Evolutionary conservation across 2,113 vertebrate species (phyloP).

Genomic region (Promerops cafer): DNA sequence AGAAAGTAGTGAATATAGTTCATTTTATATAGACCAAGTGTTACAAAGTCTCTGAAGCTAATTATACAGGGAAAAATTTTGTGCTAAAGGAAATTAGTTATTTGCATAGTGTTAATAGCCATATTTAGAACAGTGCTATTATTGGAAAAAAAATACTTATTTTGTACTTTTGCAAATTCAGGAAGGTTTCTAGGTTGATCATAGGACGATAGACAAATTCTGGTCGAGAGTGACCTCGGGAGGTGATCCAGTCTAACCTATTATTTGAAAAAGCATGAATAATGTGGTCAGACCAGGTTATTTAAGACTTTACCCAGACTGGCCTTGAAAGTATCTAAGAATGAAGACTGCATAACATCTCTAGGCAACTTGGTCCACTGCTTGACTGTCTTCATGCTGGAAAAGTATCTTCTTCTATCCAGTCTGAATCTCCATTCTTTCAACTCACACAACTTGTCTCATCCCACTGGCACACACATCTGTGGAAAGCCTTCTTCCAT

Average conservation of each 20-base stretch:
- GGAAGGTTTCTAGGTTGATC: background rate
- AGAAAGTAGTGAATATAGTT: background rate
- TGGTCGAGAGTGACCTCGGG: background rate
- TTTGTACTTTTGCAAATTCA: background rate
- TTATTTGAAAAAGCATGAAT: background rate
- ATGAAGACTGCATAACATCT: background rate
- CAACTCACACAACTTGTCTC: rapidly evolving
- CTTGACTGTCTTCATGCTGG: background rate
- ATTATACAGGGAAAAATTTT: background rate
- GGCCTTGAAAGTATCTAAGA: background rate
- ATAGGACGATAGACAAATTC: background rate
- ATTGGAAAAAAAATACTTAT: background rate
- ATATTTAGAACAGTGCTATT: background rate
- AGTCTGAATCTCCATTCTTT: background rate
- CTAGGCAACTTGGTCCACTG: background rate
- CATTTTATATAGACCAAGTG: background rate
- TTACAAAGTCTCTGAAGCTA: background rate
- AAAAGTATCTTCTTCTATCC: background rate
- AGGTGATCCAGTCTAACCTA: background rate
- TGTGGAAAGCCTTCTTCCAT: background rate
- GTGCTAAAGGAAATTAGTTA: background rate
- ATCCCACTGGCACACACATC: background rate
- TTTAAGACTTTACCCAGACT: background rate
- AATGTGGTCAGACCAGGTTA: background rate
- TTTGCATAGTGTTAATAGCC: background rate